Conservation (phyloP, 2,113 vertebrate genomes). For the Zosterops pallidus region DNA sequence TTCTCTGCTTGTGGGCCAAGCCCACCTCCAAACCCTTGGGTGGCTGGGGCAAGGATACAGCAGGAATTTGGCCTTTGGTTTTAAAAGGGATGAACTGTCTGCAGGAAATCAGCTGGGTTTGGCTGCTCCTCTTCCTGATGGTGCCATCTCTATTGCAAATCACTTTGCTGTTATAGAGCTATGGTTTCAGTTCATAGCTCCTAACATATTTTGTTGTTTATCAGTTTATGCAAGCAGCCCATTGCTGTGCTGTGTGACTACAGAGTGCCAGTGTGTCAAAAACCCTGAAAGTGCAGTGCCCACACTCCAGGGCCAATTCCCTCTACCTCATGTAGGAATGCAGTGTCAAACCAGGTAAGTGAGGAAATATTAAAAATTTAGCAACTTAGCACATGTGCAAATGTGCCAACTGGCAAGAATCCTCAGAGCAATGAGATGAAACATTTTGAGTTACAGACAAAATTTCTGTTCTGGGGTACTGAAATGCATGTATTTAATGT, state of each 20-base stretch:
- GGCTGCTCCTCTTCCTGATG: not conserved
- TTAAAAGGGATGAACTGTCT: not conserved
- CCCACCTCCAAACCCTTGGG: not conserved
- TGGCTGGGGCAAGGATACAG: not conserved
- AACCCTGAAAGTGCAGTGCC: not conserved
- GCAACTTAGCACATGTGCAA: not conserved
- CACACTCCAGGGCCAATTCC: not conserved
- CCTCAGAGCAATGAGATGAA: not conserved
- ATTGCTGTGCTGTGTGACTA: not conserved
- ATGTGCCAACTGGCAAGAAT: not conserved
- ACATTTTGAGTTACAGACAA: not conserved
- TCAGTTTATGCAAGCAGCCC: not conserved
- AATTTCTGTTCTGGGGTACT: not conserved
- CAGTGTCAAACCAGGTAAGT: constrained; percentile 9
- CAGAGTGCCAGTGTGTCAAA: not conserved
- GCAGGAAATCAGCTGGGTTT: not conserved
- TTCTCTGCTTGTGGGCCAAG: not conserved
- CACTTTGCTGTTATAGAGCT: not conserved
- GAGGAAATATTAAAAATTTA: not conserved
- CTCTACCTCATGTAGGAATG: not conserved
- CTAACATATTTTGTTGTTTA: not conserved
- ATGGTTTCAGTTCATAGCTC: not conserved
- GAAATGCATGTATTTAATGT: not conserved
- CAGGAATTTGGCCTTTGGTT: not conserved
- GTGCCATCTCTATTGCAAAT: not conserved